These are phyloP conservation scores for Formicarius rufipectus DNA, from an alignment of 2,113 vertebrate species.

Conservation along the genomic window DNA sequence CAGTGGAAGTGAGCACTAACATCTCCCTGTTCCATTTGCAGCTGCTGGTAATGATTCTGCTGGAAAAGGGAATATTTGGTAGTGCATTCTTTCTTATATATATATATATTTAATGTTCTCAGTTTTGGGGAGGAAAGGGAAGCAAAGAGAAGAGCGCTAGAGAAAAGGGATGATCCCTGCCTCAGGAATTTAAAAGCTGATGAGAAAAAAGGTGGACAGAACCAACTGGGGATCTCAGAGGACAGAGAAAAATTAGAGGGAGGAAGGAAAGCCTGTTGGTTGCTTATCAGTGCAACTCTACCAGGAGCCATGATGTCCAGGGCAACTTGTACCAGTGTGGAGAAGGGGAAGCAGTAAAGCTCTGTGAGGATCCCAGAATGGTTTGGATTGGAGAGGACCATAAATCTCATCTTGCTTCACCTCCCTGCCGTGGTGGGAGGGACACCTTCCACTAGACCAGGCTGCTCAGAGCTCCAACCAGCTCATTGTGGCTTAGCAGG, in stretches of 20 bases:
- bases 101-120: too few species aligned
- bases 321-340: not conserved
- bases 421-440: not conserved
- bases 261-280: not conserved
- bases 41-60: slow-evolving; percentile 56
- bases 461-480: not conserved
- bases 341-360: not conserved
- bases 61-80: slow-evolving; percentile 65
- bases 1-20: slow-evolving; percentile 65
- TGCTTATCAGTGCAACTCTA: not conserved
- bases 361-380: not conserved
- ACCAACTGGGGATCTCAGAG: not conserved
- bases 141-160: not conserved
- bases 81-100: slow-evolving; percentile 27
- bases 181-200: slow-evolving; percentile 7
- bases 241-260: not conserved
- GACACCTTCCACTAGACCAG: not conserved
- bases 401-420: not conserved
- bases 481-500: not conserved
- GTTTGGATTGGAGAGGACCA: not conserved
- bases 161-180: not conserved
- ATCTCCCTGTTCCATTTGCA: slow-evolving; percentile 59
- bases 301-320: not conserved
- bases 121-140: not conserved
- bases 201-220: not conserved